These are phyloP conservation scores for Diabrotica undecimpunctata DNA, from an alignment of 1,140 invertebrate genomes.

Conservation along the genomic window DNA sequence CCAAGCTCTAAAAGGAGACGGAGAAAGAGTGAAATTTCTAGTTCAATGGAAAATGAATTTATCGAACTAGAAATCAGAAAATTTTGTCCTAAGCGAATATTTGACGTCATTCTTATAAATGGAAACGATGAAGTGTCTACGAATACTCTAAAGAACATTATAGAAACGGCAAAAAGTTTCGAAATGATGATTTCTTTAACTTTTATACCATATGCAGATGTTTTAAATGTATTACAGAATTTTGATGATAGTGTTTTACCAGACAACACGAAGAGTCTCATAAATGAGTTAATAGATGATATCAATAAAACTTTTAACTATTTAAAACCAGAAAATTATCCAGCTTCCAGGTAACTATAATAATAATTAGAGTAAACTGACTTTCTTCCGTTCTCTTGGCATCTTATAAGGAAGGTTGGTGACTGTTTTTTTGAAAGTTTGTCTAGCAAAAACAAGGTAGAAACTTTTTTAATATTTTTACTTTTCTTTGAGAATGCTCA, in stretches of 20 bases:
- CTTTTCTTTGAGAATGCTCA: too few relatives aligned
- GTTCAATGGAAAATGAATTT: background rate
- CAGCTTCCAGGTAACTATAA: background rate
- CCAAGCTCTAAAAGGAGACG: background rate
- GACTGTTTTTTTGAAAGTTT: too few relatives aligned
- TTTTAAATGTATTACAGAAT: constrained; percentile 16
- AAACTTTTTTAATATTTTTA: too few relatives aligned
- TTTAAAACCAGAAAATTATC: background rate
- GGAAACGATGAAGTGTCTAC: constrained; percentile 14
- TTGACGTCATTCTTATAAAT: constrained; percentile 22
- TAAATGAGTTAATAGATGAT: constrained; percentile 18
- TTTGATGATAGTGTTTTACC: constrained; percentile 16
- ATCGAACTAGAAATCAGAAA: constrained; percentile 14
- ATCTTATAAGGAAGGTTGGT: too few relatives aligned
- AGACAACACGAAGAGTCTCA: constrained; percentile 10
- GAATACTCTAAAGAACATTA: constrained; percentile 12
- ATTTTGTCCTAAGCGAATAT: constrained; percentile 26
- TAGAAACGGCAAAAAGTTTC: constrained; percentile 9
- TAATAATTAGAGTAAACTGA: too few relatives aligned
- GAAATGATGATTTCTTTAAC: constrained; percentile 24
- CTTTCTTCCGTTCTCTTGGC: too few relatives aligned
- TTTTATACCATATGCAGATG: constrained; percentile 26
- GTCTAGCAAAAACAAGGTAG: too few relatives aligned
- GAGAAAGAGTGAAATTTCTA: background rate
- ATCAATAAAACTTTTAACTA: constrained; percentile 3